phyloP scores from a whole-genome alignment of 2,797 vertebrate genomes.

The Sphenopsis melanotis region DNA sequence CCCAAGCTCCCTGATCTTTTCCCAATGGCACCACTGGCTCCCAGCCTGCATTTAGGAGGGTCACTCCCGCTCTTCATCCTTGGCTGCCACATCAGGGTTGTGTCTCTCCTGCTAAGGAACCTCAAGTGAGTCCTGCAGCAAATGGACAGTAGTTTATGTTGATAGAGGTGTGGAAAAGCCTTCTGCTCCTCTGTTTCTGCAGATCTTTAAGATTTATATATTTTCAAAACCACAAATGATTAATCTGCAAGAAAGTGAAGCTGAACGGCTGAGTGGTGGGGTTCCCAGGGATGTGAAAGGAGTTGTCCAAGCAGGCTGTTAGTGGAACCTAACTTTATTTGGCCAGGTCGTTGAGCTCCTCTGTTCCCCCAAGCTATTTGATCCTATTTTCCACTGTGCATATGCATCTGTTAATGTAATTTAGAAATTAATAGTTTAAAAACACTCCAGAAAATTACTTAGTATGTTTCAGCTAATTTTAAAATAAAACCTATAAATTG shows the following conservation, averaged over 20 bases:
- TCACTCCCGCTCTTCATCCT: not conserved
- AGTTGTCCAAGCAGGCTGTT: conserved; percentile 23
- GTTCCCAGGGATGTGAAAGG: conserved; percentile 1
- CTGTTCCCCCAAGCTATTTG: conserved; percentile 2
- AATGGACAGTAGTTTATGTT: conserved; percentile 20
- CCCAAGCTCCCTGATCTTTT: not conserved
- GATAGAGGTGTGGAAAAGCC: conserved; percentile 25
- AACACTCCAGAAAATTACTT: conserved; percentile 29
- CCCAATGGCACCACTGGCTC: not conserved
- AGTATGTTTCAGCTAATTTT: conserved; percentile 29
- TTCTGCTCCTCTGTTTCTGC: conserved; percentile 25
- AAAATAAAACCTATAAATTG: conserved; percentile 56
- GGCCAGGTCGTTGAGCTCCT: not conserved
- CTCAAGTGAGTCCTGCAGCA: not conserved
- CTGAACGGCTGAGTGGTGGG: not conserved
- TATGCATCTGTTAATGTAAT: conserved; percentile 57
- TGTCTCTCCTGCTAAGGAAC: not conserved
- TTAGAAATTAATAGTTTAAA: conserved; percentile 55
- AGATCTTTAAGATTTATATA: conserved; percentile 14
- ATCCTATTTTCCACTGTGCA: conserved; percentile 52
- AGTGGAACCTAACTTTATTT: conserved; percentile 42
- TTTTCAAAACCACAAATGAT: conserved; percentile 33
- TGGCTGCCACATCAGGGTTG: not conserved
- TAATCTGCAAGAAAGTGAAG: conserved; percentile 36
- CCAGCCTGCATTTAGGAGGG: not conserved